Evolutionary conservation across 2,113 vertebrate genomes (phyloP).

Genomic region (Empidonax alnorum): DNA sequence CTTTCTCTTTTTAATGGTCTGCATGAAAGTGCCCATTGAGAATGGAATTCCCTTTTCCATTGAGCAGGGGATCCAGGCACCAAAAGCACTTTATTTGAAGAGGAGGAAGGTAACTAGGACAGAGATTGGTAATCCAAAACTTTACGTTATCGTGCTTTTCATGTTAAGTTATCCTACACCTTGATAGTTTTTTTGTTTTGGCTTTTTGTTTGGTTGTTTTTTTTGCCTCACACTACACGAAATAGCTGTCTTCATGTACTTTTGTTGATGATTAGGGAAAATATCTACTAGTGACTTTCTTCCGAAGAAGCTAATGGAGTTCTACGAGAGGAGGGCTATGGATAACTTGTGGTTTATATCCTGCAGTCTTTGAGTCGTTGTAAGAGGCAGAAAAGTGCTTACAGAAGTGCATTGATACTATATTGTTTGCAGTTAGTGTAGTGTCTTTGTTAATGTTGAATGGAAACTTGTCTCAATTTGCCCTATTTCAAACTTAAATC

Average conservation of each 20-base stretch:
- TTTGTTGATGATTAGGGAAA: not conserved
- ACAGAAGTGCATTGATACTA: not conserved
- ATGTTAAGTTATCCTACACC: not conserved
- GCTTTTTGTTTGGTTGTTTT: not conserved
- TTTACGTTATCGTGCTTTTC: accelerated
- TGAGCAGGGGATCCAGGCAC: not conserved
- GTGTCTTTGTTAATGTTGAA: not conserved
- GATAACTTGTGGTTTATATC: not conserved
- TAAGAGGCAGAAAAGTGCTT: not conserved
- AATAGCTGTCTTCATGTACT: not conserved
- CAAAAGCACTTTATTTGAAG: not conserved
- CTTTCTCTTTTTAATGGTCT: constrained; percentile 2
- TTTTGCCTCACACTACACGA: not conserved
- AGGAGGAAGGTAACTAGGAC: not conserved
- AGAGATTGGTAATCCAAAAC: not conserved
- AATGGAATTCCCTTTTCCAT: not conserved
- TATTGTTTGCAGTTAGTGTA: not conserved
- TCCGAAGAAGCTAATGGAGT: not conserved
- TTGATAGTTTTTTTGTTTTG: not conserved
- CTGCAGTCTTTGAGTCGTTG: not conserved
- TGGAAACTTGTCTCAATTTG: not conserved
- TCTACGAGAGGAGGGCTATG: not conserved
- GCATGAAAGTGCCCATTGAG: not conserved
- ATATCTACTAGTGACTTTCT: not conserved
- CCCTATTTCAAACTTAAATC: not conserved